A percentile compares a stretch with the other conserved stretches of the same genome.
phyloP scores from a whole-genome alignment of 2,888 invertebrate species.

The Dichetophora obliterata region DNA sequence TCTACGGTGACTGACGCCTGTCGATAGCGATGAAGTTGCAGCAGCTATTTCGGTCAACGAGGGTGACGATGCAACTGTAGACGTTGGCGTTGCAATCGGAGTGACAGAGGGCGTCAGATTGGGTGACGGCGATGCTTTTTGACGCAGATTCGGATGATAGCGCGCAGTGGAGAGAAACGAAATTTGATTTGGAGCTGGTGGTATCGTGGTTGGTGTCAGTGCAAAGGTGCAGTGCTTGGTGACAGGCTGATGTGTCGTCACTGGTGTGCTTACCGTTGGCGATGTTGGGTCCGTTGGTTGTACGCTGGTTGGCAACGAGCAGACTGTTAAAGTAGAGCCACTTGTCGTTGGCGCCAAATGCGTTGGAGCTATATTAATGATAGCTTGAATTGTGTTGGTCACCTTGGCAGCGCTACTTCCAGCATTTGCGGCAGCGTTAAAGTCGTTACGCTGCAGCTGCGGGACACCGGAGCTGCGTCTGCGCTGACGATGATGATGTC shows the following conservation, averaged over 20 bases:
- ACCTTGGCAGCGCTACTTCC: conserved; percentile 55
- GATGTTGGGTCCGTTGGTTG: neutral
- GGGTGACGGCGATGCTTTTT: conserved; percentile 49
- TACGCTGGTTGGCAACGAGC: neutral
- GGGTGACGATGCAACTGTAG: conserved; percentile 47
- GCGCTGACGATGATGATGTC: conserved; percentile 66
- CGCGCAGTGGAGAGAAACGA: conserved; percentile 49
- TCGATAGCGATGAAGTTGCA: conserved; percentile 7
- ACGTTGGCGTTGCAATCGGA: conserved; percentile 57
- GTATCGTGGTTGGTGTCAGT: conserved; percentile 61
- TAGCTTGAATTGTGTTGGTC: conserved; percentile 56
- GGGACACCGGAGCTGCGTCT: conserved; percentile 62
- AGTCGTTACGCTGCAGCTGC: conserved; percentile 56
- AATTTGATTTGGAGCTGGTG: conserved; percentile 52
- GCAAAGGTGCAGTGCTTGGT: conserved; percentile 66
- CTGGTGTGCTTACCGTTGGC: conserved; percentile 42
- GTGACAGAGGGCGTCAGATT: conserved; percentile 36
- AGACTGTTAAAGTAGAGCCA: neutral
- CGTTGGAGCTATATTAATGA: conserved; percentile 58
- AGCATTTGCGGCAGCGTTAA: conserved; percentile 51
- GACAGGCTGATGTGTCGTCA: conserved; percentile 38
- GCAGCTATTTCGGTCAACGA: conserved; percentile 2
- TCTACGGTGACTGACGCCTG: neutral
- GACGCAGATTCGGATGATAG: conserved; percentile 47
- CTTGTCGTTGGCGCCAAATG: conserved; percentile 37